These are phyloP conservation scores for Dexiosoma caninum DNA, from an alignment of 2,888 invertebrate genomes.

Conservation along the genomic window DNA sequence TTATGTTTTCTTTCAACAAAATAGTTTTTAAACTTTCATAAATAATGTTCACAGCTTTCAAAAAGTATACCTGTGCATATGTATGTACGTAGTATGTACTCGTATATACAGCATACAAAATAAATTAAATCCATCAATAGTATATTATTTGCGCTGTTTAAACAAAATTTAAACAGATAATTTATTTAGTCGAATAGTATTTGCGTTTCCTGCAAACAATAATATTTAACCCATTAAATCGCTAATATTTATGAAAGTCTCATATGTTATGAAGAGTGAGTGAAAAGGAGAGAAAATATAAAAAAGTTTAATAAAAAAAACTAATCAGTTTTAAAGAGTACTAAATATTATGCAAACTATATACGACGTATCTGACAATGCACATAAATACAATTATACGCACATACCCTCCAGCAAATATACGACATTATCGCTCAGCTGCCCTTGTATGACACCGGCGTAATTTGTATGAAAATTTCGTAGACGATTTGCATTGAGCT, in stretches of 20 bases:
- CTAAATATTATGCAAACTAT: conserved; percentile 50
- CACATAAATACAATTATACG: not conserved
- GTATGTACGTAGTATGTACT: too few species aligned
- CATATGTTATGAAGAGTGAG: too few species aligned
- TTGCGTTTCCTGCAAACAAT: conserved; percentile 3
- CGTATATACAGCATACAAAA: too few species aligned
- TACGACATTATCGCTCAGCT: too few species aligned
- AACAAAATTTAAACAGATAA: not conserved
- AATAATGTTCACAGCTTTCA: too few species aligned
- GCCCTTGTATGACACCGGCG: too few species aligned
- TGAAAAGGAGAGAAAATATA: not conserved
- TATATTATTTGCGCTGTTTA: not conserved
- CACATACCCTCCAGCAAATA: not conserved
- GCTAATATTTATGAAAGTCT: not conserved
- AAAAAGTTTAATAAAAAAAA: too few species aligned
- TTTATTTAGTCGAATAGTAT: not conserved
- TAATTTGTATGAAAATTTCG: too few species aligned
- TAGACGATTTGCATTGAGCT: too few species aligned
- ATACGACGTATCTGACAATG: conserved; percentile 25
- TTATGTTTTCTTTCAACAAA: too few species aligned
- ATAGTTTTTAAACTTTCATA: too few species aligned
- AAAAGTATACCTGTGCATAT: too few species aligned
- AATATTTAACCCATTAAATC: not conserved
- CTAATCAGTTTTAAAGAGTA: conserved; percentile 28
- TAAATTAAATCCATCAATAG: not conserved